Percentiles rank a stretch among this genome's conserved stretches.
Conservation (phyloP, 2,113 vertebrate species). For the Neomonachus schauinslandi region DNA sequence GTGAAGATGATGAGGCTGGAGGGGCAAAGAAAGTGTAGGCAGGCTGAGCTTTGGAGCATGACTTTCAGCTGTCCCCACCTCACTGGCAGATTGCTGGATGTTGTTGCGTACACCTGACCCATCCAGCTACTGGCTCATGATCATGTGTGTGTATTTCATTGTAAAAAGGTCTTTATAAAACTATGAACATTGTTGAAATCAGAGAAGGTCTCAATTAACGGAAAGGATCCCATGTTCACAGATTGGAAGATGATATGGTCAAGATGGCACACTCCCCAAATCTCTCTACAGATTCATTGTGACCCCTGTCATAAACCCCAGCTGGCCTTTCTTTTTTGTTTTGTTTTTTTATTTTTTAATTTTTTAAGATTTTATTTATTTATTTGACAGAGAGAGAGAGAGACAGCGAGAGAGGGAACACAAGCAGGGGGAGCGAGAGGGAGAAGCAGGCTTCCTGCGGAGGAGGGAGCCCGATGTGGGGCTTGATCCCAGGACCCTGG, state of each 20-base stretch:
- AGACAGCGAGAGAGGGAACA: no score
- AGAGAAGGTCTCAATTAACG: not conserved
- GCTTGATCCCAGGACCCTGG: no score
- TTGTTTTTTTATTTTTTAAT: no score
- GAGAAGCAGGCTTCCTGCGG: no score
- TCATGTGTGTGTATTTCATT: not conserved
- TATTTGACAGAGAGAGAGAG: no score
- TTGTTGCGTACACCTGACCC: not conserved
- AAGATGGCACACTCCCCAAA: not conserved
- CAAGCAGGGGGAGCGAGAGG: no score
- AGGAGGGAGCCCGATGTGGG: no score
- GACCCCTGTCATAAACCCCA: not conserved
- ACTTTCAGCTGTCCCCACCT: not conserved
- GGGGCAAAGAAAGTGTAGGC: no score
- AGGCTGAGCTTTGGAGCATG: not conserved
- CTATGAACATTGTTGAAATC: not conserved
- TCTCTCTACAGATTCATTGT: not conserved
- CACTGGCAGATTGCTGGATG: not conserved
- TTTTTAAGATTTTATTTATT: no score
- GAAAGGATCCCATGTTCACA: not conserved
- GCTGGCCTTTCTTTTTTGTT: no score
- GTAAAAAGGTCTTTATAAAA: not conserved
- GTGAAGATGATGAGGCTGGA: not conserved
- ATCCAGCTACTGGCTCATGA: not conserved
- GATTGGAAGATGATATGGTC: not conserved